Conservation (phyloP, 2,797 vertebrate species). For the Alfaro cultratus region DNA sequence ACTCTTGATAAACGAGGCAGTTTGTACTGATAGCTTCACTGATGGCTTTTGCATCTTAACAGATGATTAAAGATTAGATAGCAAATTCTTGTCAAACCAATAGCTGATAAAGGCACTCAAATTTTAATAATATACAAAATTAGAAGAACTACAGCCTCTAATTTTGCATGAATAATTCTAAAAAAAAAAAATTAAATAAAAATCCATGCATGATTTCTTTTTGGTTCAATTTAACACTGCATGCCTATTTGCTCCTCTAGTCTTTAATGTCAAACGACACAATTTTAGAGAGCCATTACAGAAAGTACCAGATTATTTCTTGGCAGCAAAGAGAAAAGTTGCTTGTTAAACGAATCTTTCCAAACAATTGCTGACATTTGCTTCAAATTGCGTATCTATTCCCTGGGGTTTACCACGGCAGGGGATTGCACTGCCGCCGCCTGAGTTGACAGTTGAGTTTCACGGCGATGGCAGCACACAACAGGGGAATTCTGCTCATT, state of each 20-base stretch:
- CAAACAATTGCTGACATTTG: neutral
- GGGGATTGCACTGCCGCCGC: neutral
- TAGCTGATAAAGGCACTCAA: too few relatives aligned
- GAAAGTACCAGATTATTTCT: neutral
- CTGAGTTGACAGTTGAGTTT: neutral
- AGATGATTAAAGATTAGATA: neutral
- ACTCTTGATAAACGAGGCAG: neutral
- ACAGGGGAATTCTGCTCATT: slow-evolving; percentile 47
- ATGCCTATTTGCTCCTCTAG: neutral
- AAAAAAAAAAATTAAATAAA: too few relatives aligned
- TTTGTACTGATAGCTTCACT: neutral
- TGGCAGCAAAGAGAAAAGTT: neutral
- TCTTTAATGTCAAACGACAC: neutral
- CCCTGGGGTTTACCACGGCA: neutral
- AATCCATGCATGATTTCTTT: neutral
- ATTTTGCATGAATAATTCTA: too few relatives aligned
- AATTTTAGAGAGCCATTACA: neutral
- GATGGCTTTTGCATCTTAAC: neutral
- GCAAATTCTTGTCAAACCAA: neutral
- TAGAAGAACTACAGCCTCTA: too few relatives aligned
- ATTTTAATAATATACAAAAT: too few relatives aligned
- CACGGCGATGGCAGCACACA: neutral
- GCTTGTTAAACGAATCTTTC: neutral
- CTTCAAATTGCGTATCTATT: neutral
- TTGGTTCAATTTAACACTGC: neutral